phyloP scores from a whole-genome alignment of 2,888 invertebrate genomes.

The Orthosia gothica region DNA sequence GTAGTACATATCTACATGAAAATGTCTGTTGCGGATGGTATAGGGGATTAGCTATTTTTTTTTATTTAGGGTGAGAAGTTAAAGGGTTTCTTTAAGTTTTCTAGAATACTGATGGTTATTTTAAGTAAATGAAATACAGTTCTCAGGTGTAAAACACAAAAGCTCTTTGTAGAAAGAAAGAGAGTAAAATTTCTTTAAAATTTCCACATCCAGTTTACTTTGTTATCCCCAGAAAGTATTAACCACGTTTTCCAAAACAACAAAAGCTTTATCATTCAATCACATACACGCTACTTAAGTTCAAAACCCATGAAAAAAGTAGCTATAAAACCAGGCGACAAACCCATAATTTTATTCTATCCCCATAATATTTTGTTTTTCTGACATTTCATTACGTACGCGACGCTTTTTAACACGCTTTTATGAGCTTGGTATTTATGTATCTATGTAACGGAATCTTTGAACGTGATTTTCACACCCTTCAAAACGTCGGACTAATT shows the following conservation, averaged over 20 bases:
- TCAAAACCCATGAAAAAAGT: slow-evolving; percentile 13
- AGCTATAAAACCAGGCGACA: slow-evolving; percentile 8
- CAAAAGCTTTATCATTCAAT: not conserved
- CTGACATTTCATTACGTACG: slow-evolving; percentile 47
- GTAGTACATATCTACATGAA: not conserved
- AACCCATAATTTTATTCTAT: slow-evolving; percentile 11
- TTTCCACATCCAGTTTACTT: too few relatives aligned
- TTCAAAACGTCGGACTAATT: too few relatives aligned
- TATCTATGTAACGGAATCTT: too few relatives aligned
- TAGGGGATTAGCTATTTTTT: not conserved
- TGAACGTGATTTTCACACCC: too few relatives aligned
- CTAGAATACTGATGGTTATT: not conserved
- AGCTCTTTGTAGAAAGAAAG: too few relatives aligned
- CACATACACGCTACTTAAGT: slow-evolving; percentile 1
- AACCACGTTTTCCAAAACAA: not conserved
- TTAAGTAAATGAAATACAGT: not conserved
- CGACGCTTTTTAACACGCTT: not conserved
- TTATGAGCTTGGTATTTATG: too few relatives aligned
- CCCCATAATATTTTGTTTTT: slow-evolving; percentile 42
- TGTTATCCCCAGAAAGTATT: not conserved
- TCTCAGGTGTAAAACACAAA: too few relatives aligned
- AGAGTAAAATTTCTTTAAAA: too few relatives aligned
- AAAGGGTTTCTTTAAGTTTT: slow-evolving; percentile 11
- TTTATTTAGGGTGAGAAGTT: not conserved
- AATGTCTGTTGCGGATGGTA: not conserved